Conservation (phyloP, 2,113 vertebrate genomes). For the Furnarius figulus region DNA sequence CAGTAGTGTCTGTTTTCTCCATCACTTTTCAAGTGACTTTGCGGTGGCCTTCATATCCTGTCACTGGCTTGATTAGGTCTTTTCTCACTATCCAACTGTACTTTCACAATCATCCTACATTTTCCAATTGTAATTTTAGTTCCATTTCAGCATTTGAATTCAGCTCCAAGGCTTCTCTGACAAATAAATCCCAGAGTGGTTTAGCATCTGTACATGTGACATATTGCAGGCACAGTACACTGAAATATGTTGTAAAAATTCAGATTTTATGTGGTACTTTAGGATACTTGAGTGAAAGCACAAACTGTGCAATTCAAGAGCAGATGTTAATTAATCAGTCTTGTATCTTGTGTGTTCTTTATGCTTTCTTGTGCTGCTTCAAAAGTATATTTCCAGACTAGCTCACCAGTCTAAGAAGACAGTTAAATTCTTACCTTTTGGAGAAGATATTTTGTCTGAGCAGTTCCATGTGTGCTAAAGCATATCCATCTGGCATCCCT, state of each 20-base stretch:
- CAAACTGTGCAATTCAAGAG: background rate
- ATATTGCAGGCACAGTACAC: background rate
- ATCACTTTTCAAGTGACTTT: background rate
- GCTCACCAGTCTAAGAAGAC: background rate
- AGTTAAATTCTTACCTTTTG: conserved; percentile 44
- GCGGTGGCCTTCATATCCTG: background rate
- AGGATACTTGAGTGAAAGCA: conserved; percentile 1
- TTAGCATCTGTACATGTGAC: conserved; percentile 6
- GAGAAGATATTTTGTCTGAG: conserved; percentile 46
- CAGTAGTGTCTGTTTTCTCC: background rate
- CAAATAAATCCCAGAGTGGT: background rate
- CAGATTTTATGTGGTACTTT: background rate
- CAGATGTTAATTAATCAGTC: conserved; percentile 18
- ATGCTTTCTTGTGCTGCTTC: background rate
- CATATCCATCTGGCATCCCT: conserved; percentile 24
- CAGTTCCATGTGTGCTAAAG: conserved; percentile 52
- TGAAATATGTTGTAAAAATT: background rate
- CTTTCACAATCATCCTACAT: background rate
- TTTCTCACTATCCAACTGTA: background rate
- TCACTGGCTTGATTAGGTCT: background rate
- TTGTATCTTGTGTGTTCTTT: background rate
- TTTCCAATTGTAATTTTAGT: background rate
- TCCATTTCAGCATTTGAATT: background rate
- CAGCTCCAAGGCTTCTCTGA: background rate
- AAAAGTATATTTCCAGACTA: conserved; percentile 23